phyloP scores from a whole-genome alignment of 2,797 vertebrate species.

The Brachyrhaphis roseni region DNA sequence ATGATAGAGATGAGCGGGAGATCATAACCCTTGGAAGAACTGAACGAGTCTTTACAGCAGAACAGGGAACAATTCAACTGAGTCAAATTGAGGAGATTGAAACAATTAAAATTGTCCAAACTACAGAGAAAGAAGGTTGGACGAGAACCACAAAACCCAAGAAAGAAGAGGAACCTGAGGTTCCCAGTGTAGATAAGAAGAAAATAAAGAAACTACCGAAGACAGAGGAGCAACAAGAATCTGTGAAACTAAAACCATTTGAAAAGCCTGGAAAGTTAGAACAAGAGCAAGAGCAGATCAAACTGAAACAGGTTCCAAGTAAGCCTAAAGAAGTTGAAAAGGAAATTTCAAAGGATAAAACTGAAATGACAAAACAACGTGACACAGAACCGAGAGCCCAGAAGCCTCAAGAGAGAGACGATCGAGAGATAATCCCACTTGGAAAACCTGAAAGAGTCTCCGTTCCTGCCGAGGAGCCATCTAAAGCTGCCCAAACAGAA shows the following conservation, averaged over 20 bases:
- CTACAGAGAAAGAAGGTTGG: constrained; percentile 44
- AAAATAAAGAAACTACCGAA: constrained; percentile 59
- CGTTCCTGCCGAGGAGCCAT: constrained; percentile 25
- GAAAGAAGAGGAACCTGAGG: constrained; percentile 37
- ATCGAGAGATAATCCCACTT: constrained; percentile 33
- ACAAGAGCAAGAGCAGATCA: constrained; percentile 63
- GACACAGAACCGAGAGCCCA: constrained; percentile 52
- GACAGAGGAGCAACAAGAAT: constrained; percentile 51
- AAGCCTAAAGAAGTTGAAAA: constrained; percentile 59
- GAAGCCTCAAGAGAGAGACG: constrained; percentile 48
- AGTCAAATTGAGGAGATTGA: constrained; percentile 46
- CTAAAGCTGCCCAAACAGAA: constrained; percentile 23
- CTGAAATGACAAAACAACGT: constrained; percentile 49
- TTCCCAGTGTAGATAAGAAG: constrained; percentile 41
- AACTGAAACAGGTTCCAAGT: constrained; percentile 65
- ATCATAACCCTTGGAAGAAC: constrained; percentile 54
- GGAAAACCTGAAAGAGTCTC: constrained; percentile 39
- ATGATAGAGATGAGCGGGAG: constrained; percentile 61
- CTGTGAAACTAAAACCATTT: constrained; percentile 56
- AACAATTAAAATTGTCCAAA: constrained; percentile 26
- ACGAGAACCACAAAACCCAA: constrained; percentile 46
- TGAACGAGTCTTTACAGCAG: constrained; percentile 58
- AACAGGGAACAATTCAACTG: constrained; percentile 43
- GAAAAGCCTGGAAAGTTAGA: constrained; percentile 42
- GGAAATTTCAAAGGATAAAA: constrained; percentile 41